A percentile compares a stretch with the other conserved stretches of the same genome.
These are phyloP conservation scores for Sphyrna mokarran DNA, from an alignment of 2,113 vertebrate genomes.

Conservation along the genomic window DNA sequence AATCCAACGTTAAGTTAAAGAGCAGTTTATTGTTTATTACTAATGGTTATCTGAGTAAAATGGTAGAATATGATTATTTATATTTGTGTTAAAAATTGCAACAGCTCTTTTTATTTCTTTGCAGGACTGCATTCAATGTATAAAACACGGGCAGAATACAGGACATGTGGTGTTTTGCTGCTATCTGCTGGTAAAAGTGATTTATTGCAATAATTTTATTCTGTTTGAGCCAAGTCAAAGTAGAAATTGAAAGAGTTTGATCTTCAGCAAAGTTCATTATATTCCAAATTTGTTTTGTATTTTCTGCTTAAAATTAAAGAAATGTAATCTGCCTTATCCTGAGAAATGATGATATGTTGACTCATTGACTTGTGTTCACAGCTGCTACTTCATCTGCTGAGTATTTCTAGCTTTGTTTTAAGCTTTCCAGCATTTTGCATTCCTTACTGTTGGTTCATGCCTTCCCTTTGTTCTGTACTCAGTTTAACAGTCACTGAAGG, in stretches of 20 bases:
- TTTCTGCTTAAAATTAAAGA: not conserved
- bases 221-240: not conserved
- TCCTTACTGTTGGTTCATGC: not conserved
- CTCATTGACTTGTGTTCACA: not conserved
- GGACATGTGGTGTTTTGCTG: not conserved
- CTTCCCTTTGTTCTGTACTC: not conserved
- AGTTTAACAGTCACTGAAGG: not conserved
- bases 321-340: not conserved
- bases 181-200: not conserved
- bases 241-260: not conserved
- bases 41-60: not conserved
- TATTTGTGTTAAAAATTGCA: not conserved
- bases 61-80: not conserved
- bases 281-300: not conserved
- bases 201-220: not conserved
- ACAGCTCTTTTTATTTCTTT: not conserved
- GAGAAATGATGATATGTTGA: not conserved
- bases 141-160: not conserved
- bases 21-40: not conserved
- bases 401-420: not conserved
- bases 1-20: not conserved
- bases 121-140: not conserved
- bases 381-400: not conserved
- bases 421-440: not conserved
- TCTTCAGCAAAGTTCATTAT: not conserved